phyloP scores from a whole-genome alignment of 2,113 vertebrate species.

The Phalacrocorax carbo region DNA sequence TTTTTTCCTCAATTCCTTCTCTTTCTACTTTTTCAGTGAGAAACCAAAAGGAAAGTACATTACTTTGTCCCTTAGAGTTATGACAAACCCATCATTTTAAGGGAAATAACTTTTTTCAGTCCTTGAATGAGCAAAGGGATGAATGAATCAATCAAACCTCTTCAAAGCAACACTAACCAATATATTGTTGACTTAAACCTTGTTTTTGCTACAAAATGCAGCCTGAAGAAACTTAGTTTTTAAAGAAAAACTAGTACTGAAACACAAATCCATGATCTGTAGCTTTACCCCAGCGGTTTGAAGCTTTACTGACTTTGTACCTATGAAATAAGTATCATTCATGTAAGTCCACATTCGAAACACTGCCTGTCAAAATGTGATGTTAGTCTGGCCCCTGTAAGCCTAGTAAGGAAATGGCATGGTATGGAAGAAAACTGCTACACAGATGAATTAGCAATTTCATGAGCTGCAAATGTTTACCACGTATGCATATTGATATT shows the following conservation, averaged over 20 bases:
- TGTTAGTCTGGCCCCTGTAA: background rate
- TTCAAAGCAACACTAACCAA: background rate
- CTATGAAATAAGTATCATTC: background rate
- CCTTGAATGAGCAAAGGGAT: background rate
- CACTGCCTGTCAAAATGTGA: background rate
- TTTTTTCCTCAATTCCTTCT: background rate
- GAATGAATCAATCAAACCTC: background rate
- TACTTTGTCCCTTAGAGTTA: background rate
- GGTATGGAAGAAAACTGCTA: background rate
- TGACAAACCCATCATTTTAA: background rate
- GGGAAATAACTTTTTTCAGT: background rate
- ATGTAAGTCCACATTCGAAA: background rate
- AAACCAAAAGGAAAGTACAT: background rate
- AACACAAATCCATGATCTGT: background rate
- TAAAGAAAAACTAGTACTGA: background rate
- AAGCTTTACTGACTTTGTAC: background rate
- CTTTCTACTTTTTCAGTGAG: background rate
- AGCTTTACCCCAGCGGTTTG: background rate
- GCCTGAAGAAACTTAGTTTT: background rate
- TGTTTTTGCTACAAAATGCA: background rate
- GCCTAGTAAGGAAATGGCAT: background rate
- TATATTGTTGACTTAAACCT: background rate
- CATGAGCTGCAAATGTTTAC: background rate
- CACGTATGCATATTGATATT: background rate
- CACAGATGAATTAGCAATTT: background rate